Base-by-base conservation (phyloP, 1,140 invertebrate species). In the Piezodorus guildinii region DNA sequence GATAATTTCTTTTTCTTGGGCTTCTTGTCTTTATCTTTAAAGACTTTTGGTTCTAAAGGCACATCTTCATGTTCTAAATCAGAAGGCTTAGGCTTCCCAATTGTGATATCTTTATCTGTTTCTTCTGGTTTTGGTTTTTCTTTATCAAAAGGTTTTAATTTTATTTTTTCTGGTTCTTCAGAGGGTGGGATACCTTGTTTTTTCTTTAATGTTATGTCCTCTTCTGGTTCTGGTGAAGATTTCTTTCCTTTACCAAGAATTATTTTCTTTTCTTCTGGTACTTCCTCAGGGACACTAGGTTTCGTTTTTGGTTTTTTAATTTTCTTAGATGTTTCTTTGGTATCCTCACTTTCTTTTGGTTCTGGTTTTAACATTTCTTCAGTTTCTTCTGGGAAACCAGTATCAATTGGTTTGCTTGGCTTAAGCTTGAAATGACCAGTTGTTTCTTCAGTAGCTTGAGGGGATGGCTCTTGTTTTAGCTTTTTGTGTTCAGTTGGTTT, bases 101-200 rank as follows among this genome's bases (percentile, higher is more conserved):
- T 27, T 12, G 54, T 16, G 10, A 66, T 62, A 23, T 69, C 64
- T 14, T 68, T 68, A 8, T 46, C 25, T 51, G 69, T 70, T 62
- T 73, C 67, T 62, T 70, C 67, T 23, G 68, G 65, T 66, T 68
- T 62, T 8, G 69, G 70, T 39, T 65, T 65, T 66, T 71, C 67
- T 62, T 70, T 68, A 4, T 34, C 51, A 58, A 71, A 62, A 49
- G 62, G 59, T 59, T 67, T 67, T 30, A 61, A 44, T 34, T 62
- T 67, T 6, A 62, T 56, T 44, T 30, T 39, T 62, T 60, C 59
- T 23, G 58, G 39, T 52, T 61, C 59, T 34, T 60, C 65, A 21
- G 34, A 16, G 5, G 63, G 44, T 15, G 54, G 64, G 6, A 16
- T n/a, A 2, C 64, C 64, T 59, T 66, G 62, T 46, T 66, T 66